Percentiles rank a stretch among this genome's conserved stretches.
Evolutionary conservation across 2,888 invertebrate genomes (phyloP).

Genomic region (Synanthedon myopaeformis): DNA sequence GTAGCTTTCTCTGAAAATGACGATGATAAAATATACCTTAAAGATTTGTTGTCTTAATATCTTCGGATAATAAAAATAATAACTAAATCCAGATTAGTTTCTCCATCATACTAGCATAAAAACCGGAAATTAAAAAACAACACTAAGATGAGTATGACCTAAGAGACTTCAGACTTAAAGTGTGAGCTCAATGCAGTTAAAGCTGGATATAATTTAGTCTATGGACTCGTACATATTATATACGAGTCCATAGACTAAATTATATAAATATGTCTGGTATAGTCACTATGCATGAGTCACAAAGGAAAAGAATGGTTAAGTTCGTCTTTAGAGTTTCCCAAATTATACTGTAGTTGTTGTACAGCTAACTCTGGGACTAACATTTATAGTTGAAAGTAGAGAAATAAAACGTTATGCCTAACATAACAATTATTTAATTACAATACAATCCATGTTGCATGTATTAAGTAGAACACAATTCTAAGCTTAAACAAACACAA

Average conservation of each 20-base stretch:
- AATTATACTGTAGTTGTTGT: constrained; percentile 17
- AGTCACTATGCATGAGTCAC: constrained; percentile 32
- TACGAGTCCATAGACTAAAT: no score
- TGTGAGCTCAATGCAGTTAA: constrained; percentile 36
- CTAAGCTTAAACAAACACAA: background rate
- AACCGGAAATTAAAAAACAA: no score
- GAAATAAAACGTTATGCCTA: background rate
- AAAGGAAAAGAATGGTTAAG: constrained; percentile 47
- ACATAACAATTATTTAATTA: background rate
- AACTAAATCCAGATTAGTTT: no score
- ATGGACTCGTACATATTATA: constrained; percentile 32
- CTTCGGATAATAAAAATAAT: no score
- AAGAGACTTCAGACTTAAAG: constrained; percentile 15
- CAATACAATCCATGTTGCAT: background rate
- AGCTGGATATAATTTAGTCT: constrained; percentile 42
- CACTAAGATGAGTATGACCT: no score
- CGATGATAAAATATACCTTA: no score
- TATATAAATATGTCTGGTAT: constrained; percentile 26
- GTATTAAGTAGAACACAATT: background rate
- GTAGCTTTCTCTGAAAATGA: no score
- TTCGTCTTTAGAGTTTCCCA: constrained; percentile 36
- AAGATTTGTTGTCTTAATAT: no score
- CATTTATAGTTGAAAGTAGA: background rate
- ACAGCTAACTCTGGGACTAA: background rate
- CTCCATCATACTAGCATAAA: constrained; percentile 14